phyloP scores from a whole-genome alignment of 2,888 invertebrate species.

The Dioctria rufipes region DNA sequence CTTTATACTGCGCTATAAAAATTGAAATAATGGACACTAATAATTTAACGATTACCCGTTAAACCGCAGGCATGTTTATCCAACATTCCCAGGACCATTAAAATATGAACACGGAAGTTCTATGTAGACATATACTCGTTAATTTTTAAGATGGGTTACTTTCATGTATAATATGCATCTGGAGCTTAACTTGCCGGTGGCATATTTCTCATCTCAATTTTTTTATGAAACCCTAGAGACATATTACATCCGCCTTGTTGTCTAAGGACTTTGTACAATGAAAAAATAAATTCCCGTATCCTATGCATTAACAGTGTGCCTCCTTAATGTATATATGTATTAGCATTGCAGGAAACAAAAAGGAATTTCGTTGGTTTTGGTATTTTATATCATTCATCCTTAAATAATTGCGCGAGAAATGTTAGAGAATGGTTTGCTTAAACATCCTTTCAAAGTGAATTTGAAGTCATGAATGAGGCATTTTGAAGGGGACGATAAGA shows the following conservation, averaged over 20 bases:
- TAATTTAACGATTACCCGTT: too few species aligned
- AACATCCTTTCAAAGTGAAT: constrained; percentile 42
- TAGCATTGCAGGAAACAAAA: not conserved
- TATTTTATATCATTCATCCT: constrained; percentile 3
- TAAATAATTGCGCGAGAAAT: constrained; percentile 27
- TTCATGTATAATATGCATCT: not conserved
- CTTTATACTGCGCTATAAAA: too few species aligned
- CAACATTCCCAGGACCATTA: not conserved
- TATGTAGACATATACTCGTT: not conserved
- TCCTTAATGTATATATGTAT: not conserved
- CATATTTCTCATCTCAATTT: constrained; percentile 24
- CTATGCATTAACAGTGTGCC: too few species aligned
- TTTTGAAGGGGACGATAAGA: constrained; percentile 45
- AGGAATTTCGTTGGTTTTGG: constrained; percentile 14
- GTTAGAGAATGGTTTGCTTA: constrained; percentile 7
- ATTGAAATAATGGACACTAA: too few species aligned
- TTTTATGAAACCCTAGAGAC: constrained; percentile 29
- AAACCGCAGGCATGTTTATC: too few species aligned
- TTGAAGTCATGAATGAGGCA: constrained; percentile 47
- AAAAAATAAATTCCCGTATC: not conserved
- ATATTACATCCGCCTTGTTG: constrained; percentile 25
- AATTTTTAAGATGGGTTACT: constrained; percentile 42
- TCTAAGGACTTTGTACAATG: constrained; percentile 33
- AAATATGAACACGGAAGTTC: constrained; percentile 24
- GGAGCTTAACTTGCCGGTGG: constrained; percentile 26